Percentiles rank a stretch among this genome's conserved stretches.
phyloP scores from a whole-genome alignment of 2,113 vertebrate species.

The Pterocles orientalis region DNA sequence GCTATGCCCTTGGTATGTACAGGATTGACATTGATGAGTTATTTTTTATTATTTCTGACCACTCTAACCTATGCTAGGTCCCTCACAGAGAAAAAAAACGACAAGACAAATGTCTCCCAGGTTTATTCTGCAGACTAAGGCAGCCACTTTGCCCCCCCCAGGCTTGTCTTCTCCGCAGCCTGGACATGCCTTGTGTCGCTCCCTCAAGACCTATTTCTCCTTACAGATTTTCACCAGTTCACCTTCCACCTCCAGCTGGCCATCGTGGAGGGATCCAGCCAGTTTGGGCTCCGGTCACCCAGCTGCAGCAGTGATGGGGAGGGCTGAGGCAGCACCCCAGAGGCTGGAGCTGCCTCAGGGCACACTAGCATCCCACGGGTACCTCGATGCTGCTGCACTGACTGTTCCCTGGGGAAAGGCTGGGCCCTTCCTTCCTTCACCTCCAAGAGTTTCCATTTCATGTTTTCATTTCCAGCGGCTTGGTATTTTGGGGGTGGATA shows the following conservation, averaged over 20 bases:
- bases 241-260: background rate
- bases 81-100: background rate
- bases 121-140: background rate
- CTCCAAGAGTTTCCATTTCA: background rate
- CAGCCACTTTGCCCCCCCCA: background rate
- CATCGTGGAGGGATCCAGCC: background rate
- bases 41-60: background rate
- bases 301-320: background rate
- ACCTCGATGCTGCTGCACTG: background rate
- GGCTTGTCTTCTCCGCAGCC: background rate
- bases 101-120: background rate
- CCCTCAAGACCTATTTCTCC: background rate
- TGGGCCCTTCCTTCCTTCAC: background rate
- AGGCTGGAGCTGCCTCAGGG: background rate
- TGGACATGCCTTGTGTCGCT: accelerated
- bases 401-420: background rate
- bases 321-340: accelerated
- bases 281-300: accelerated
- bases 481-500: background rate
- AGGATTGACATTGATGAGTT: background rate
- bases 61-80: background rate
- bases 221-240: background rate
- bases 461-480: background rate
- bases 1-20: background rate
- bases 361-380: background rate